Conservation (phyloP, 2,113 vertebrate species). For the Neoarius graeffei region DNA sequence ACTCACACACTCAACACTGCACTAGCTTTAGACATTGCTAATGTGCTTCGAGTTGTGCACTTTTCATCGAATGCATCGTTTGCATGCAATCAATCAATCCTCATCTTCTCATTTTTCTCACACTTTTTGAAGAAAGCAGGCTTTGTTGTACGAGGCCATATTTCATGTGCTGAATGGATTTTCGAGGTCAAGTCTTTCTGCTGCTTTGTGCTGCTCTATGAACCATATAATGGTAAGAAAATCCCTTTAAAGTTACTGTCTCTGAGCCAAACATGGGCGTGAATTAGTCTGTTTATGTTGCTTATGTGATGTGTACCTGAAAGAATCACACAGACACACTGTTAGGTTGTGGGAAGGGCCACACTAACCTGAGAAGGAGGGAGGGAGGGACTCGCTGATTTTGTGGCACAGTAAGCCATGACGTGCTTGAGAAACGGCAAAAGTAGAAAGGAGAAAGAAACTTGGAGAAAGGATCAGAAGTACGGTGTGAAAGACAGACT, state of each 20-base stretch:
- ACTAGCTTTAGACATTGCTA: not conserved
- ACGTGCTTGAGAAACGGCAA: slow-evolving; percentile 58
- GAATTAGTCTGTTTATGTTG: slow-evolving; percentile 4
- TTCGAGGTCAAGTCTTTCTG: not conserved
- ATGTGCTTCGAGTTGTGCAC: not conserved
- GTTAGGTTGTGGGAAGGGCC: slow-evolving; percentile 64
- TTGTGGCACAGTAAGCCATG: slow-evolving; percentile 61
- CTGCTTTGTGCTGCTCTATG: not conserved
- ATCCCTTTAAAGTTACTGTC: not conserved
- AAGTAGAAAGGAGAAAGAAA: slow-evolving; percentile 38
- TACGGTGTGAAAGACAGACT: not conserved
- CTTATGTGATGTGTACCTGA: slow-evolving; percentile 46
- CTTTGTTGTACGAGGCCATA: not conserved
- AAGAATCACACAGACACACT: slow-evolving; percentile 5
- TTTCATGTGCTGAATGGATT: slow-evolving; percentile 2
- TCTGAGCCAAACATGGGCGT: not conserved
- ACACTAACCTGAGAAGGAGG: slow-evolving; percentile 67
- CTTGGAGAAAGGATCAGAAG: not conserved
- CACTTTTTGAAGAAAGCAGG: not conserved
- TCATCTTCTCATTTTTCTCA: not conserved
- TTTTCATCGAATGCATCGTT: not conserved
- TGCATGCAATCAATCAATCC: not conserved
- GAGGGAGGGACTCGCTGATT: slow-evolving; percentile 56
- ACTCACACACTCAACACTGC: not conserved
- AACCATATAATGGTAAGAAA: not conserved